Percentiles rank a stretch among this genome's conserved stretches.
Evolutionary conservation across 1,140 invertebrate species (phyloP).

Genomic region (Anastrepha obliqua): DNA sequence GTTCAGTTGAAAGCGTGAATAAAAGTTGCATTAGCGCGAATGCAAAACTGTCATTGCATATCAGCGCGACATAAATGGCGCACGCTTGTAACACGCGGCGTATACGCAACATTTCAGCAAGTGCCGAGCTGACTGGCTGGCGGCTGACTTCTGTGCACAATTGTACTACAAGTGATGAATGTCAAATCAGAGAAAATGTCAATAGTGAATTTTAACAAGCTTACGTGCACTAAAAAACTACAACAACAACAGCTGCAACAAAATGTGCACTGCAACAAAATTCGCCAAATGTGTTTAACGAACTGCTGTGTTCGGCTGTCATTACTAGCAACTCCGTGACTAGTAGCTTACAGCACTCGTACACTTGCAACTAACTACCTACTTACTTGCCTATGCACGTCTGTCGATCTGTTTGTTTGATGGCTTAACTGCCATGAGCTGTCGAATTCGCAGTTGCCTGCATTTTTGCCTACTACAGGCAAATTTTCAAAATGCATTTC

Average conservation of each 20-base stretch:
- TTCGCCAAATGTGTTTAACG: conserved; percentile 25
- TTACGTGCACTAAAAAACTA: not conserved
- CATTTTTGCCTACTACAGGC: not conserved
- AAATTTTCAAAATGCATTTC: not conserved
- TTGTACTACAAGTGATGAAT: conserved; percentile 37
- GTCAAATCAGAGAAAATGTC: conserved; percentile 47
- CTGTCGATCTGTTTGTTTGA: not conserved
- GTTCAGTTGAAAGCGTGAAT: conserved; percentile 24
- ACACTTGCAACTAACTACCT: not conserved
- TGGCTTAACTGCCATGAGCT: conserved; percentile 24
- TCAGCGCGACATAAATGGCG: not conserved
- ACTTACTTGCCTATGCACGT: not conserved
- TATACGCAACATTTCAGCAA: conserved; percentile 35
- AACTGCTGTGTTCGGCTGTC: conserved; percentile 2
- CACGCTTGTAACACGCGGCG: not conserved
- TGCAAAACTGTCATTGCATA: conserved; percentile 43
- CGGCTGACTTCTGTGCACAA: not conserved
- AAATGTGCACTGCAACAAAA: not conserved
- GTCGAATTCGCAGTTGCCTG: not conserved
- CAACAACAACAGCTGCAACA: not conserved
- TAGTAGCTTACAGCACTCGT: not conserved
- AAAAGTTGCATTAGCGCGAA: conserved; percentile 34
- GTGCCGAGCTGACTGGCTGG: conserved; percentile 18
- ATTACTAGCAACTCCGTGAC: not conserved
- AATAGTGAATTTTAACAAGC: conserved; percentile 47